Percentiles rank a stretch among this genome's conserved stretches.
Evolutionary conservation across 1,140 invertebrate genomes (phyloP).

Genomic region (Colletes gigas): DNA sequence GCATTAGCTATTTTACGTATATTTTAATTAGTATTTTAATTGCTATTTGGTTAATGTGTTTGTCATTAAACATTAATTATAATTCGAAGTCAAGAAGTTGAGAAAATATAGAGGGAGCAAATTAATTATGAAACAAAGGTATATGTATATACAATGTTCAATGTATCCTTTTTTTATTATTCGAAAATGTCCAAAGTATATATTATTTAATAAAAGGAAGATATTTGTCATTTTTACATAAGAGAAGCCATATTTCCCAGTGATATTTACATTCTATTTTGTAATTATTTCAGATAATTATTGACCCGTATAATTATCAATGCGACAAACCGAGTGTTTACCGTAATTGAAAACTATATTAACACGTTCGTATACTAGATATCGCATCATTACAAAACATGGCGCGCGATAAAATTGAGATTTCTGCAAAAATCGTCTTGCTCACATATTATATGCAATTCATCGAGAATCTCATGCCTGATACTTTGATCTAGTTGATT

Average conservation of each 20-base stretch:
- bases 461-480: not conserved
- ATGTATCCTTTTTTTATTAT: not conserved
- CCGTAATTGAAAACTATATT: conserved; percentile 15
- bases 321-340: conserved; percentile 13
- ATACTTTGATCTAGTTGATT: conserved; percentile 21
- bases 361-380: not conserved
- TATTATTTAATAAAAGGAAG: not conserved
- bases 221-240: not conserved
- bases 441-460: too few relatives aligned
- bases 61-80: not conserved
- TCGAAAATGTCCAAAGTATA: not conserved
- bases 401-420: not conserved
- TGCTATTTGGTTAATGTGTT: not conserved
- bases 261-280: not conserved
- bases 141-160: not conserved
- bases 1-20: too few relatives aligned
- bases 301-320: conserved; percentile 6
- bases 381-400: conserved; percentile 4
- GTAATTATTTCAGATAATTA: conserved; percentile 39
- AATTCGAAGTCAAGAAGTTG: not conserved
- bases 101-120: not conserved
- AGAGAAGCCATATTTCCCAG: not conserved
- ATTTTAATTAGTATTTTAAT: too few relatives aligned
- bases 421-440: not conserved
- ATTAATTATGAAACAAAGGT: not conserved